A percentile compares a stretch with the other conserved stretches of the same genome.
These are phyloP conservation scores for Mustelus asterias DNA, from an alignment of 2,113 vertebrate genomes.

Conservation along the genomic window DNA sequence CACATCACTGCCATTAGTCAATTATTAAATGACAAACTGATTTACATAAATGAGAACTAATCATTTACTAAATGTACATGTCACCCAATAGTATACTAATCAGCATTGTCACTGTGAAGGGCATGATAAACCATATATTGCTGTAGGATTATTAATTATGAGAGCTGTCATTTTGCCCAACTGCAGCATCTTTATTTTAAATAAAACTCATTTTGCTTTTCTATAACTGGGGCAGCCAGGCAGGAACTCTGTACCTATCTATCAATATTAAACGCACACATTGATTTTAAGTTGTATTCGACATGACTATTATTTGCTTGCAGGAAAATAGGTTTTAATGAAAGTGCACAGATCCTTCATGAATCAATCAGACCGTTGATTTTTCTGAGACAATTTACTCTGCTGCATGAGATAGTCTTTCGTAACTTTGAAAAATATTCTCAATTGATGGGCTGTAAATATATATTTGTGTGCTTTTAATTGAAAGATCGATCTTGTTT, in stretches of 20 bases:
- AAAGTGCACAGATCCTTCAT: not conserved
- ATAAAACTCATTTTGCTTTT: not conserved
- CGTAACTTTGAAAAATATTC: not conserved
- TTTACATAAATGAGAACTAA: not conserved
- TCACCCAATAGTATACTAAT: not conserved
- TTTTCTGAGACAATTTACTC: not conserved
- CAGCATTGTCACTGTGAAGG: slow-evolving; percentile 4
- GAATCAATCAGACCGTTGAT: not conserved
- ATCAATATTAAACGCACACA: not conserved
- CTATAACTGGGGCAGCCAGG: not conserved
- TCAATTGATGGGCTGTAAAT: not conserved
- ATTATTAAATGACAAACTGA: not conserved
- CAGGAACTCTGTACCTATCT: not conserved
- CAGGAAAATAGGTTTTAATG: not conserved
- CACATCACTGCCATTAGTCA: not conserved
- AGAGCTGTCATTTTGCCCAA: not conserved
- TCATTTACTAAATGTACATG: not conserved
- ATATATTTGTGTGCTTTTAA: too few species aligned
- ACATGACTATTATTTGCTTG: slow-evolving; percentile 1
- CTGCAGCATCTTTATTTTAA: not conserved
- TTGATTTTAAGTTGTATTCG: not conserved
- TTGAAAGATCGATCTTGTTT: too few species aligned
- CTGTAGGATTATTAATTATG: not conserved
- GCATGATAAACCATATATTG: not conserved
- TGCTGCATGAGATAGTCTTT: not conserved